These are phyloP conservation scores for Camponotus vicinus DNA, from an alignment of 1,140 invertebrate genomes.

Conservation along the genomic window DNA sequence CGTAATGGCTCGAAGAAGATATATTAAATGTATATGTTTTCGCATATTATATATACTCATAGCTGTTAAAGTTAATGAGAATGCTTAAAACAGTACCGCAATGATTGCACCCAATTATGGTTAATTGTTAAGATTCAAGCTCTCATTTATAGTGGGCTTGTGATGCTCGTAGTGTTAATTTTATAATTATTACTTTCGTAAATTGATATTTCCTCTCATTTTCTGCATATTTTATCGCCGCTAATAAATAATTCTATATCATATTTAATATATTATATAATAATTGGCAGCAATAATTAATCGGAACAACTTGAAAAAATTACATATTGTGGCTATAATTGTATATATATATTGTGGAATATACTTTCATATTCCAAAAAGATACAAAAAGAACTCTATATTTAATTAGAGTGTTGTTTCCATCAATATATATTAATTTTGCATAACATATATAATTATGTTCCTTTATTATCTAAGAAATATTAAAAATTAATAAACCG, in stretches of 20 bases:
- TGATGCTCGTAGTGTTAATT: constrained; percentile 9
- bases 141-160: neutral
- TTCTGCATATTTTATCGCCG: neutral
- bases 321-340: neutral
- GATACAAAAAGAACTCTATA: neutral
- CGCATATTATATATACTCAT: constrained; percentile 19
- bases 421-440: neutral
- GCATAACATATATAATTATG: no score
- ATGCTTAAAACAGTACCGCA: constrained; percentile 30
- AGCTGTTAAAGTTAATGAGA: constrained; percentile 5
- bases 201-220: neutral
- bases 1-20: neutral
- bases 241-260: neutral
- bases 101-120: constrained; percentile 32
- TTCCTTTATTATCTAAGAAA: no score
- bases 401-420: neutral
- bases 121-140: constrained; percentile 1
- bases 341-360: neutral
- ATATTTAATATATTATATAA: neutral
- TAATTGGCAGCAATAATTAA: neutral
- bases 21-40: neutral
- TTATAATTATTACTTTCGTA: constrained; percentile 26
- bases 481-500: no score
- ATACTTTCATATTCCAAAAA: no score
- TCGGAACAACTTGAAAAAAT: neutral